Percentiles rank a stretch among this genome's conserved stretches.
phyloP scores from a whole-genome alignment of 2,888 invertebrate species.

The Leucoptera coffeella region DNA sequence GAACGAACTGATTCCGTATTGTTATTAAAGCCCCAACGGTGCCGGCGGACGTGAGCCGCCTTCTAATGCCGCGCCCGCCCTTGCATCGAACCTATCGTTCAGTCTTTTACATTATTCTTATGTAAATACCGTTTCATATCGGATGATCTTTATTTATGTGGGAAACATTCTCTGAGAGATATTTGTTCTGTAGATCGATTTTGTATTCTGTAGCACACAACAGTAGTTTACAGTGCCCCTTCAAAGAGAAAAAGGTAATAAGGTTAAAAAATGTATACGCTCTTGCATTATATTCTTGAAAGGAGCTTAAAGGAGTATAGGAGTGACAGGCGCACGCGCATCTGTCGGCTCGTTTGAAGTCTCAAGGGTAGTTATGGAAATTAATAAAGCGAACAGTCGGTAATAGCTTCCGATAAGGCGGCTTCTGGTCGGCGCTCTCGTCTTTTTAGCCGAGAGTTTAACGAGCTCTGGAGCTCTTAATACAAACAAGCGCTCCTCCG shows the following conservation, averaged over 20 bases:
- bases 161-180: constrained; percentile 52
- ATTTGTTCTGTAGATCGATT: constrained; percentile 19
- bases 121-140: constrained; percentile 52
- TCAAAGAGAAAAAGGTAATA: too few relatives aligned
- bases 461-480: too few relatives aligned
- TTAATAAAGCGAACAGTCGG: constrained; percentile 46
- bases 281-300: too few relatives aligned
- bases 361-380: too few relatives aligned
- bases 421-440: too few relatives aligned
- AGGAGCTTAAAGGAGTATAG: too few relatives aligned
- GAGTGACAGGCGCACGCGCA: too few relatives aligned
- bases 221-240: too few relatives aligned
- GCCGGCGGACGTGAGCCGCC: constrained; percentile 31
- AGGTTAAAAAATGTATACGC: too few relatives aligned
- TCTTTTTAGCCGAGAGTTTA: too few relatives aligned
- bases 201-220: not conserved
- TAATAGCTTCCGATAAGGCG: constrained; percentile 49
- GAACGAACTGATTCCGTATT: constrained; percentile 54
- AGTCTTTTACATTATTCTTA: constrained; percentile 54
- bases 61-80: constrained; percentile 19
- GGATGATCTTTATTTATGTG: constrained; percentile 55
- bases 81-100: constrained; percentile 23
- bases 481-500: too few relatives aligned
- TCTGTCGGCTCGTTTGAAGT: too few relatives aligned
- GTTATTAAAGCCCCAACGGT: constrained; percentile 44